Evolutionary conservation across 2,888 invertebrate genomes (phyloP), one percentile per base, ranked within the genome.

Genomic region (Ectemnius lituratus): DNA sequence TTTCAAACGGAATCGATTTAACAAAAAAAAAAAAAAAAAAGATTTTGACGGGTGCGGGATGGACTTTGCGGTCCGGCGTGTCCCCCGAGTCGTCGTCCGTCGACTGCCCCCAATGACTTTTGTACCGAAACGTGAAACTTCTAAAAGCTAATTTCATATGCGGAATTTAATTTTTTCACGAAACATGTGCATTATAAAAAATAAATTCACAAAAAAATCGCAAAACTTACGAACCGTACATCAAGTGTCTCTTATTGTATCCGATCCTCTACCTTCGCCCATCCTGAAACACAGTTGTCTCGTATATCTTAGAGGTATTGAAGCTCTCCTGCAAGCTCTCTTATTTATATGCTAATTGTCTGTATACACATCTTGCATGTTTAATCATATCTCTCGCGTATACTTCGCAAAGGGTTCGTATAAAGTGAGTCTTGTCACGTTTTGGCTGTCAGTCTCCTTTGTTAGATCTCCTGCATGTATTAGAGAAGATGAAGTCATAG

Each of bases 141-240:
- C 82, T 85, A 85, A 89, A 88, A 87, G 88, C 88, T 90, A 90
- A 90, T 90, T 89, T 90, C 90, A 88, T 90, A 89, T 85, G 89
- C 85, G 90, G 89, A 90, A 90, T 90, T 90, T 90, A 90, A 90
- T 90, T 90, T 90, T 90, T 90, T 90, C 90, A 90, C 90, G 90
- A 90, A 90, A 90, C 88, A 90, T 90, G 89, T 90, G 90, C 90
- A 90, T 90, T 90, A 89, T 88, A 90, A 90, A 89, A 90, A 90
- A 90, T 89, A 90, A 90, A 90, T 84, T 87, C 86, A 84, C 85
- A 90, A 90, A 90, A 90, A 90, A 90, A 90, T 88, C 84, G 88
- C 85, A 90, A 90, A 90, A 90, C 71, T 81, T 64, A 84, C 71
- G 74, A 85, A 86, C 72, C 52, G 68, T 66, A 76, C 2, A 52